Evolutionary conservation across 2,888 invertebrate species (phyloP), one percentile per base, ranked within the genome.

Genomic region (Colletes collaris): DNA sequence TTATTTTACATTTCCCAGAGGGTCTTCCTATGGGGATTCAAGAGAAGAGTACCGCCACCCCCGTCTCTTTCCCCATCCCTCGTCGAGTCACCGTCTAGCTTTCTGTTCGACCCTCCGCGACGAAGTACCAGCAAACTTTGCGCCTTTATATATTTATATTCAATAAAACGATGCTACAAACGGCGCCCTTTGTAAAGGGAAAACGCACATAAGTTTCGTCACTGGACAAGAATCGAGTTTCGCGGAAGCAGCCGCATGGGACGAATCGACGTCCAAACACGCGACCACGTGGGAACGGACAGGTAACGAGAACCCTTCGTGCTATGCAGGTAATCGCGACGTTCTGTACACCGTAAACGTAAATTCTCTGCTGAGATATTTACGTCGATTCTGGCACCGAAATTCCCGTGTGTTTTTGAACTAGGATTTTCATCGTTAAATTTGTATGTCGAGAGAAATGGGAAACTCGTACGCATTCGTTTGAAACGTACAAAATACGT

Each of bases 1-100:
- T 90, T 90, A 90, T 90, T 90, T 89, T 89, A 88, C 89, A 89
- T 88, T 86, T 88, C 88, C 90, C 89, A 78, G 70, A 81, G 85
- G 89, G 72, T 72, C 70, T 52, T 83, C 62, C 82, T 78, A 58
- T 66, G 73, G 70, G 77, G 65, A 72, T 76, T 64, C 76, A 55
- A 40, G 59, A 13, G 67, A 50, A 63, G 82, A 69, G 81, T 72
- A 65, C 63, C 70, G 53, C 40, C 64, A 27, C 53, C 19, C 8
- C 53, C 11, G 10, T 46, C 44, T 46, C 44, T 46, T 46, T 46
- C n/a, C 49, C 35, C 52, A 37, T 11, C 19, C 55, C 2, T n/a
- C 46, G 35, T 16, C 50, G 37, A 8, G 10, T 27, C 13, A 4
- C 46, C 7, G 55, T 19, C n/a, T 59, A 68, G 63, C 60, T 70